These are phyloP conservation scores for Escarpia spicata DNA, from an alignment of 2,888 invertebrate genomes.

Conservation along the genomic window DNA sequence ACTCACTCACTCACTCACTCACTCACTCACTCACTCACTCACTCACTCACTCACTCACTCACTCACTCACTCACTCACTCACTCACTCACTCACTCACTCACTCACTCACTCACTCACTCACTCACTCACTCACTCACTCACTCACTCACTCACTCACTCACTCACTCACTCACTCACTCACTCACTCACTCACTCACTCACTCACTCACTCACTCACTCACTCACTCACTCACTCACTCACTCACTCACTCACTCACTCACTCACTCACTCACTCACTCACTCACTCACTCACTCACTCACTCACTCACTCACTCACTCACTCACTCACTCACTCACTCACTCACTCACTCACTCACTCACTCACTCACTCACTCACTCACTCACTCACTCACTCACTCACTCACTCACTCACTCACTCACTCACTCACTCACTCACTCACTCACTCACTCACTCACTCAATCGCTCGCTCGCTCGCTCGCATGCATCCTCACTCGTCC, in stretches of 20 bases:
- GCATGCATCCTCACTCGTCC: background rate
- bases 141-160: background rate
- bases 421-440: slow-evolving; percentile 8
- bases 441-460: background rate
- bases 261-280: slow-evolving; percentile 23
- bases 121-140: background rate
- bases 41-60: background rate
- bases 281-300: slow-evolving; percentile 23
- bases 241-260: slow-evolving; percentile 23
- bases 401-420: slow-evolving; percentile 27
- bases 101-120: background rate
- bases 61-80: background rate
- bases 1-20: too few relatives aligned
- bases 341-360: background rate
- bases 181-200: slow-evolving; percentile 23
- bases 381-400: slow-evolving; percentile 26
- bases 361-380: slow-evolving; percentile 23
- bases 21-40: background rate
- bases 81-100: background rate
- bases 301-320: slow-evolving; percentile 23
- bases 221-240: slow-evolving; percentile 21
- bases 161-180: slow-evolving; percentile 22
- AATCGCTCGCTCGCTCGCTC: background rate
- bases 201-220: slow-evolving; percentile 23
- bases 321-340: slow-evolving; percentile 23